A percentile compares a stretch with the other conserved stretches of the same genome.
These are phyloP conservation scores for Meteorus sp. DNA, from an alignment of 1,140 invertebrate genomes.

Conservation along the genomic window DNA sequence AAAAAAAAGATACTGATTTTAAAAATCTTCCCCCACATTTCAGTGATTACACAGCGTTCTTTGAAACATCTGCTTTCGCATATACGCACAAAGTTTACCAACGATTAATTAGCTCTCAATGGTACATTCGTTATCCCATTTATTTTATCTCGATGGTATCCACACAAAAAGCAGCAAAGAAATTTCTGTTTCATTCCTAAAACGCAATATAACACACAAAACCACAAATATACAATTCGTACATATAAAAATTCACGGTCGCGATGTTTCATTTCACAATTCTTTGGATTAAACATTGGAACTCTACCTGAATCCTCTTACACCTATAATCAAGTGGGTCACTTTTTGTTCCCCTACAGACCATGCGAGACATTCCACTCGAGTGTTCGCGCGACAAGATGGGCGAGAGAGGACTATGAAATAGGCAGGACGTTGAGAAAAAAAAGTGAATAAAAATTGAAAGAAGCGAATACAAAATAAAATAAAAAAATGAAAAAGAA, in stretches of 20 bases:
- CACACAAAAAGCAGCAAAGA: not conserved
- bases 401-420: not conserved
- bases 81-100: too few relatives aligned
- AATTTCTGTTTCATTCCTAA: not conserved
- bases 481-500: not conserved
- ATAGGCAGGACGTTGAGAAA: constrained; percentile 3
- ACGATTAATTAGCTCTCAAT: too few relatives aligned
- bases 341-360: constrained; percentile 35
- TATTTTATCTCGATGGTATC: too few relatives aligned
- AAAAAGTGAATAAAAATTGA: not conserved
- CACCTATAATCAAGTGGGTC: constrained; percentile 41
- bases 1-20: too few relatives aligned
- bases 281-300: constrained; percentile 9
- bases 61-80: too few relatives aligned
- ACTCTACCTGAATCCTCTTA: constrained; percentile 29
- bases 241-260: not conserved
- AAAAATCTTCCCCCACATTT: too few relatives aligned
- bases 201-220: not conserved
- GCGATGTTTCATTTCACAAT: constrained; percentile 19
- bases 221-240: not conserved
- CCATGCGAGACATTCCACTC: constrained; percentile 16
- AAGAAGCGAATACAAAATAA: constrained; percentile 4
- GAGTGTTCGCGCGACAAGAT: constrained; percentile 21
- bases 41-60: too few relatives aligned
- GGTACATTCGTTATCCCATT: too few relatives aligned